phyloP scores from a whole-genome alignment of 2,113 vertebrate genomes.

The Lasiurus borealis region DNA sequence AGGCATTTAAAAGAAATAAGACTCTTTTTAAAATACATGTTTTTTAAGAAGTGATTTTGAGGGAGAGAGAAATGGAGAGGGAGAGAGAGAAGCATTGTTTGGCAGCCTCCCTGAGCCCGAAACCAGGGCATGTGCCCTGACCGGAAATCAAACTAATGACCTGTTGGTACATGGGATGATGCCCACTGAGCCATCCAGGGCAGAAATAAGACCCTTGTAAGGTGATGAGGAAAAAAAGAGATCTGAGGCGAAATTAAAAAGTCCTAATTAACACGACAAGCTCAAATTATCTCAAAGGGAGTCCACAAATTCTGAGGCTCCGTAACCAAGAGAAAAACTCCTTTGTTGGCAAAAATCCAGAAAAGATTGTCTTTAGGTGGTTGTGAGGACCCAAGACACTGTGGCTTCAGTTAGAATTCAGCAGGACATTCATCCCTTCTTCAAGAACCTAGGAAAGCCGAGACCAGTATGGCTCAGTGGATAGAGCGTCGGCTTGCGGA shows the following conservation, averaged over 20 bases:
- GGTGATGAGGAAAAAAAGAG: background rate
- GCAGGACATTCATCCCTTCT: background rate
- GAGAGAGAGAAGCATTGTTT: too few relatives aligned
- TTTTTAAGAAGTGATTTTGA: too few relatives aligned
- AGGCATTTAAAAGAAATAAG: conserved; percentile 27
- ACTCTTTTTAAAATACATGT: background rate
- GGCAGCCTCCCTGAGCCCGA: too few relatives aligned
- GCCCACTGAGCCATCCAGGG: too few relatives aligned
- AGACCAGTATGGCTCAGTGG: too few relatives aligned
- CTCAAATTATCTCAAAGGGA: background rate
- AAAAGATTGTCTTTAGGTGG: background rate
- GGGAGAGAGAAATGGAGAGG: too few relatives aligned
- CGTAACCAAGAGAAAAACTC: background rate
- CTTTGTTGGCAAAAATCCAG: background rate
- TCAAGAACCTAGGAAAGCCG: background rate
- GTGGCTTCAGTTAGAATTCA: background rate
- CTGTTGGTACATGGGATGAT: too few relatives aligned
- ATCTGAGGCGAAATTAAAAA: background rate
- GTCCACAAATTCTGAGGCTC: background rate
- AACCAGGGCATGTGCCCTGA: too few relatives aligned
- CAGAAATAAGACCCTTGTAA: background rate
- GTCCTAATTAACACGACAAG: background rate
- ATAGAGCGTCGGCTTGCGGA: too few relatives aligned
- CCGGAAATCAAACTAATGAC: too few relatives aligned
- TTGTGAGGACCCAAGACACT: background rate